Conservation (phyloP, 2,113 vertebrate genomes). For the Charadrius vociferus region DNA sequence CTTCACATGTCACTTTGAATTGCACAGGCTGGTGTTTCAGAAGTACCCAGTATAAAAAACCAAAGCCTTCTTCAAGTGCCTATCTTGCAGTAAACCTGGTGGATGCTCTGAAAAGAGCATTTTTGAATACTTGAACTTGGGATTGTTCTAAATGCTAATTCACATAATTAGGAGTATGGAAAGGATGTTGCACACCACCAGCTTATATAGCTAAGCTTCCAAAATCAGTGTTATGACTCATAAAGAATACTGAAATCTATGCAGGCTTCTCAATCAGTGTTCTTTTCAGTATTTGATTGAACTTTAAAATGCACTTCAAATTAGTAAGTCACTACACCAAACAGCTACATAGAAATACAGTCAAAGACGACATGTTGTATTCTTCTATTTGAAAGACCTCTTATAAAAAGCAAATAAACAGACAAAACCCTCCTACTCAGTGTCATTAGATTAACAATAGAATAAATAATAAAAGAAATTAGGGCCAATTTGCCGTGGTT, state of each 20-base stretch:
- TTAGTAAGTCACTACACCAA: slow-evolving; percentile 46
- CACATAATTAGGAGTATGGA: slow-evolving; percentile 35
- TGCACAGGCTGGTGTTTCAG: slow-evolving; percentile 26
- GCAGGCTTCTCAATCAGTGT: slow-evolving; percentile 55
- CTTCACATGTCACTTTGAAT: not conserved
- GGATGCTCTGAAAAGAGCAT: slow-evolving; percentile 67
- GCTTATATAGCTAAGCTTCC: slow-evolving; percentile 44
- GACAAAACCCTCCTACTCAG: slow-evolving; percentile 34
- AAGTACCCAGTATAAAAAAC: slow-evolving; percentile 39
- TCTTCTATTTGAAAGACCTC: slow-evolving; percentile 29
- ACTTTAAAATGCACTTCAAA: slow-evolving; percentile 54
- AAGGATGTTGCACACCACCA: slow-evolving; percentile 48
- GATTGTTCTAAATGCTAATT: slow-evolving; percentile 67
- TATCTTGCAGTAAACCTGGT: slow-evolving; percentile 70
- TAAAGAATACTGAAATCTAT: slow-evolving; percentile 62
- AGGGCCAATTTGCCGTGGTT: slow-evolving; percentile 3
- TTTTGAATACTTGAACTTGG: slow-evolving; percentile 70
- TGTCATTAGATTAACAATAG: slow-evolving; percentile 47
- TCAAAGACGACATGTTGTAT: slow-evolving; percentile 2
- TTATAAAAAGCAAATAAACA: slow-evolving; percentile 51
- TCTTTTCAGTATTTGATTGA: slow-evolving; percentile 57
- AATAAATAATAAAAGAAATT: slow-evolving; percentile 41
- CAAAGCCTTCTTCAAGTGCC: slow-evolving; percentile 67
- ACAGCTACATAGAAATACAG: slow-evolving; percentile 47
- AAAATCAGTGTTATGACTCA: slow-evolving; percentile 65